phyloP scores from a whole-genome alignment of 2,797 vertebrate genomes.

The Caiman crocodilus region DNA sequence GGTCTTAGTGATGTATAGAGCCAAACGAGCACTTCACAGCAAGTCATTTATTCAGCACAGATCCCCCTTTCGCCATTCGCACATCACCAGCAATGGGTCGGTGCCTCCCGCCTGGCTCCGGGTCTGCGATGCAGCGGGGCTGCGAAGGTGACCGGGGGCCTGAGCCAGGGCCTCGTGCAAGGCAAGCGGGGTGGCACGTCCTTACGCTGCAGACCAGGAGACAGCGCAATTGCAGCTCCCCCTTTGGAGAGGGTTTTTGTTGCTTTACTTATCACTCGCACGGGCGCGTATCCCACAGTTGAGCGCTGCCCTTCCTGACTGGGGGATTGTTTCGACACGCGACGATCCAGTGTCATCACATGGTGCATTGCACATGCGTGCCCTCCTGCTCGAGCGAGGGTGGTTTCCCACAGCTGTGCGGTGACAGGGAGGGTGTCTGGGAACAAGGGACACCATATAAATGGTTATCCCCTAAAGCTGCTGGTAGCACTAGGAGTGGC shows the following conservation, averaged over 20 bases:
- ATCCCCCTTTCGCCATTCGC: rapidly evolving
- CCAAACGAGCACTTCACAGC: background rate
- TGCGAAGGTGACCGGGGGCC: background rate
- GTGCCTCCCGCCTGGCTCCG: background rate
- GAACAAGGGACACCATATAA: background rate
- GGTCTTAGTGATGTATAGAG: background rate
- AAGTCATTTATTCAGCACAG: background rate
- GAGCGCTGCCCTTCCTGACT: background rate
- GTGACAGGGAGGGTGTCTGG: background rate
- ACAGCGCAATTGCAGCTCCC: background rate
- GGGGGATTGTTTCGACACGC: background rate
- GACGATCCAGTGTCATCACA: background rate
- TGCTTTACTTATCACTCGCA: rapidly evolving
- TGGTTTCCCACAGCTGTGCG: background rate
- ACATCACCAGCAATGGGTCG: rapidly evolving
- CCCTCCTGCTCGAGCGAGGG: too few relatives aligned
- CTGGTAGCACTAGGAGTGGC: too few relatives aligned
- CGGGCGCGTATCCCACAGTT: rapidly evolving
- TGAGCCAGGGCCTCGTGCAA: background rate
- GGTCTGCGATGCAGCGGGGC: background rate
- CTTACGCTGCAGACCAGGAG: too few relatives aligned
- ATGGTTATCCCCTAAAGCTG: too few relatives aligned
- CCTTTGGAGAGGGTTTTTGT: background rate
- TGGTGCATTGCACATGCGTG: background rate
- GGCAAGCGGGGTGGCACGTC: too few relatives aligned